Conservation (phyloP, 2,888 invertebrate genomes). For the Saturnia pavonia region DNA sequence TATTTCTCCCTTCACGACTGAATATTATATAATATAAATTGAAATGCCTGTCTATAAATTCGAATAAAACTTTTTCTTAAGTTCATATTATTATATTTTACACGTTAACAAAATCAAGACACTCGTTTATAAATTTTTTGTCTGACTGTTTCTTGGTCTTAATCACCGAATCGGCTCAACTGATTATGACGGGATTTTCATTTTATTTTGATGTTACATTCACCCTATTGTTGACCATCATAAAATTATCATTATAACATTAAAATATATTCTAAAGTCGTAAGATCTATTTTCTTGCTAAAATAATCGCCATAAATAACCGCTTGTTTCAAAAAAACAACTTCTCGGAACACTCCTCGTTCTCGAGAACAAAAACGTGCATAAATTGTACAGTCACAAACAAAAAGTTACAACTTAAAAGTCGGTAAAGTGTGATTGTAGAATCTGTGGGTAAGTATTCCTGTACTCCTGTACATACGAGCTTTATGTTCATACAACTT, state of each 20-base stretch:
- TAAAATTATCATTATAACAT: background rate
- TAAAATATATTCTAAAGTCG: background rate
- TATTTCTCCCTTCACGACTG: too few relatives aligned
- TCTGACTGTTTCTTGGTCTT: too few relatives aligned
- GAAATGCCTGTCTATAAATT: too few relatives aligned
- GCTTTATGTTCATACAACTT: background rate
- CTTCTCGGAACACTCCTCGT: background rate
- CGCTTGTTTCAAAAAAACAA: background rate
- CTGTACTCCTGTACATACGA: constrained; percentile 30
- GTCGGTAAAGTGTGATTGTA: constrained; percentile 54
- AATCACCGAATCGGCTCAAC: too few relatives aligned
- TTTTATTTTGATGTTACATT: too few relatives aligned
- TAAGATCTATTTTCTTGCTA: background rate
- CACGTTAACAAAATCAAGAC: too few relatives aligned
- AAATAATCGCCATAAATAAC: background rate
- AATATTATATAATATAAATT: too few relatives aligned
- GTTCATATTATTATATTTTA: too few relatives aligned
- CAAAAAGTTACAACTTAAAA: constrained; percentile 59
- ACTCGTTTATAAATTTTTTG: too few relatives aligned
- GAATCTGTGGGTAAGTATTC: constrained; percentile 49
- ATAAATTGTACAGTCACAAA: constrained; percentile 60
- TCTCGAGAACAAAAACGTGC: constrained; percentile 38
- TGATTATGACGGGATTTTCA: too few relatives aligned
- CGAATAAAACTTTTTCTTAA: too few relatives aligned
- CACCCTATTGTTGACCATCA: too few relatives aligned